Evolutionary conservation across 2,797 vertebrate species (phyloP).

Genomic region (Hoplostethus atlanticus): DNA sequence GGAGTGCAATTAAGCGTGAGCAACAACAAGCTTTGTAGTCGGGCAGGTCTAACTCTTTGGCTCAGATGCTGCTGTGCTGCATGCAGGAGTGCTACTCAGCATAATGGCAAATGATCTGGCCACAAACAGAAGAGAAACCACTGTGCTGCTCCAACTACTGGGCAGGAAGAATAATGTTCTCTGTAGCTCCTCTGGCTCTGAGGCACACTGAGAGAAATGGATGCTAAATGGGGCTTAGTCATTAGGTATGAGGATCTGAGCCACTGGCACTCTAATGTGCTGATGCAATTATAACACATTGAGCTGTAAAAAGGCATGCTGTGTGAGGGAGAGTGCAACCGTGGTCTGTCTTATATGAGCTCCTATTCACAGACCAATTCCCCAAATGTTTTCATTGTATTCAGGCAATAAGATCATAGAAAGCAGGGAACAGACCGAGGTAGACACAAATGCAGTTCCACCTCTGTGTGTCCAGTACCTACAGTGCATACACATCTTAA

Average conservation of each 20-base stretch:
- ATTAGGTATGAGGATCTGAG: constrained; percentile 41
- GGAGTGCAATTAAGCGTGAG: not conserved
- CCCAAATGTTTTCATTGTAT: not conserved
- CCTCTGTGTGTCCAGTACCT: not conserved
- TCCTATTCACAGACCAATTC: not conserved
- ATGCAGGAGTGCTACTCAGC: not conserved
- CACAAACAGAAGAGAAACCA: constrained; percentile 6
- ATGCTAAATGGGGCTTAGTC: constrained; percentile 24
- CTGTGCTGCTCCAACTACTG: not conserved
- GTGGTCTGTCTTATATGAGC: not conserved
- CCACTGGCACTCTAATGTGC: constrained; percentile 25
- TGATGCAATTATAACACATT: constrained; percentile 37
- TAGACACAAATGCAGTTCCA: no score
- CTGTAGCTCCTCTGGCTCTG: constrained; percentile 9
- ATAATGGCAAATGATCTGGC: constrained; percentile 11
- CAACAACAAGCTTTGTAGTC: constrained; percentile 2
- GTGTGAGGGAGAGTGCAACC: not conserved
- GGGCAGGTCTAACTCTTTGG: constrained; percentile 13
- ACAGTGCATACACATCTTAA: not conserved
- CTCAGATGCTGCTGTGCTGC: not conserved
- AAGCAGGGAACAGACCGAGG: not conserved
- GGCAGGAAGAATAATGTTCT: constrained; percentile 24
- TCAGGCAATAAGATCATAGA: not conserved
- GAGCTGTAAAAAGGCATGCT: constrained; percentile 24
- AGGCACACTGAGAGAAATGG: constrained; percentile 19